phyloP scores from a whole-genome alignment of 2,888 invertebrate species.

The Drosophila cyrtoloma region DNA sequence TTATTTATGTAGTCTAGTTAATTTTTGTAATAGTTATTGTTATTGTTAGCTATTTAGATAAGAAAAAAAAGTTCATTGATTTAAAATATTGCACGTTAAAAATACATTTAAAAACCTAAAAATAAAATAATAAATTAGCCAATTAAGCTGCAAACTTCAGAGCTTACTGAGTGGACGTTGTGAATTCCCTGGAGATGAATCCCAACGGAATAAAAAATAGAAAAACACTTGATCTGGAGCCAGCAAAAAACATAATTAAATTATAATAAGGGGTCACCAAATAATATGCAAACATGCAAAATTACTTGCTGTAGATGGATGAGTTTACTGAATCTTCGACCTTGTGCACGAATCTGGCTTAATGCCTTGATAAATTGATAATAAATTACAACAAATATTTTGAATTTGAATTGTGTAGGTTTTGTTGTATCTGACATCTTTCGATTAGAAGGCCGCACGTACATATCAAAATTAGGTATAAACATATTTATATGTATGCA shows the following conservation, averaged over 20 bases:
- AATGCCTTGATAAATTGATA: not conserved
- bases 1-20: not conserved
- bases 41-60: not conserved
- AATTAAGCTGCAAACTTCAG: not conserved
- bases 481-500: not conserved
- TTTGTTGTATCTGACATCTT: not conserved
- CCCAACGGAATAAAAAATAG: not conserved
- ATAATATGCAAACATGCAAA: not conserved
- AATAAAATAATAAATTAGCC: not conserved
- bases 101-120: not conserved
- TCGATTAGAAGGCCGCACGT: not conserved
- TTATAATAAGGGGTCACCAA: not conserved
- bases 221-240: not conserved
- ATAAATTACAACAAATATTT: not conserved
- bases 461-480: not conserved
- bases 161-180: not conserved
- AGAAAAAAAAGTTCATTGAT: not conserved
- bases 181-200: not conserved
- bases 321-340: not conserved
- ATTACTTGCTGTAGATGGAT: not conserved
- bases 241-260: not conserved
- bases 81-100: not conserved
- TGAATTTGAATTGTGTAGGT: not conserved
- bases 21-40: too few relatives aligned
- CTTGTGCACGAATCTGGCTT: not conserved